Evolutionary conservation across 2,113 vertebrate species (phyloP).

Genomic region (Caloenas nicobarica): DNA sequence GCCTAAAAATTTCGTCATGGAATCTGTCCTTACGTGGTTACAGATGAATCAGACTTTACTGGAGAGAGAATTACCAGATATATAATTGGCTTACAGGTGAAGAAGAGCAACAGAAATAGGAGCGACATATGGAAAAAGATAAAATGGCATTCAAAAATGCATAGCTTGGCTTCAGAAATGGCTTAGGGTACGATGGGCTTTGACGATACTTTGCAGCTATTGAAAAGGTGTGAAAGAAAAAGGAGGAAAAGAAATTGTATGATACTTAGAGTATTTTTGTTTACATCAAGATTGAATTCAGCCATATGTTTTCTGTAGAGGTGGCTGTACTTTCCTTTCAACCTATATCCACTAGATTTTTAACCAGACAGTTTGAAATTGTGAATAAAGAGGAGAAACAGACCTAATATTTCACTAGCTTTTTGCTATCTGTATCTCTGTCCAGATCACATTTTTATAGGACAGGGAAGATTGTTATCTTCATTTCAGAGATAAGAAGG

Average conservation of each 20-base stretch:
- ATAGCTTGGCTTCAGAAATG: slow-evolving; percentile 37
- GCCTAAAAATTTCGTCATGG: neutral
- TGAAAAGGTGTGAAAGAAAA: slow-evolving; percentile 54
- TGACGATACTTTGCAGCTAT: slow-evolving; percentile 35
- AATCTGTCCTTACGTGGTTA: slow-evolving; percentile 1
- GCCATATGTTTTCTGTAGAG: slow-evolving; percentile 55
- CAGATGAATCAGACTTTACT: slow-evolving; percentile 35
- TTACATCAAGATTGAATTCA: slow-evolving; percentile 48
- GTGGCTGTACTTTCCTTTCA: slow-evolving; percentile 12
- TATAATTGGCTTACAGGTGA: slow-evolving; percentile 44
- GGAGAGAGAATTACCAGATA: slow-evolving; percentile 13
- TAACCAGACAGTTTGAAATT: neutral
- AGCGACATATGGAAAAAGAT: slow-evolving; percentile 53
- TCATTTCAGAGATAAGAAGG: neutral
- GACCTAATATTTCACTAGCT: neutral
- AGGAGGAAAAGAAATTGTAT: slow-evolving; percentile 12
- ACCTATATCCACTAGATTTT: neutral
- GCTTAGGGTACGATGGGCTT: slow-evolving; percentile 11
- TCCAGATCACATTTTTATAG: neutral
- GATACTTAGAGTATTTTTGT: slow-evolving; percentile 58
- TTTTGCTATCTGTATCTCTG: neutral
- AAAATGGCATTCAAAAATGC: slow-evolving; percentile 41
- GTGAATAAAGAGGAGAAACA: neutral
- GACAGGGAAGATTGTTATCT: neutral
- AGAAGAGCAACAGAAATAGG: slow-evolving; percentile 50